Evolutionary conservation across 2,797 vertebrate species (phyloP).

Genomic region (Sphenodon punctatus): DNA sequence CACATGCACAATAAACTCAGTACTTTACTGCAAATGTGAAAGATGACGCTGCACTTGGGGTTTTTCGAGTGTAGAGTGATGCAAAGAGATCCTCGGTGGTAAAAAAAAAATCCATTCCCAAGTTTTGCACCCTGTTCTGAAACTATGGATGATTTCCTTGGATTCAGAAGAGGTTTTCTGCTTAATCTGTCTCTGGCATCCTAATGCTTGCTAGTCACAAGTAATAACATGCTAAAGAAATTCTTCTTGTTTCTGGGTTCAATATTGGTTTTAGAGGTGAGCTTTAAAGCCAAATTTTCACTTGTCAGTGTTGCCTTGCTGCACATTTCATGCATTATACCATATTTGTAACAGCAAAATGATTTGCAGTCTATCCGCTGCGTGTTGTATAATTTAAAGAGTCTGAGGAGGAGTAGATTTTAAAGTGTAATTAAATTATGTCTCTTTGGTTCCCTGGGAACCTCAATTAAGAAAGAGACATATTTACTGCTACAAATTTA

Average conservation of each 20-base stretch:
- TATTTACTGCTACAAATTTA: constrained; percentile 36
- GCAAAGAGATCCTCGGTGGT: no score
- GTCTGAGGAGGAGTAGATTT: constrained; percentile 29
- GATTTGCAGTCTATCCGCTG: neutral
- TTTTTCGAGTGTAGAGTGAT: no score
- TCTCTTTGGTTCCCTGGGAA: constrained; percentile 22
- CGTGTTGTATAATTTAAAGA: constrained; percentile 32
- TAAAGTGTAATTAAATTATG: constrained; percentile 53
- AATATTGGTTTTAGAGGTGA: neutral
- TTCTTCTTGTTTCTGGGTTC: neutral
- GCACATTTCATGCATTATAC: neutral
- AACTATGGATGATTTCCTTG: no score
- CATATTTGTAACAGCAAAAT: constrained; percentile 21
- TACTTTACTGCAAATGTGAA: no score
- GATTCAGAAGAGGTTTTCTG: no score
- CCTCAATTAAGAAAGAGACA: constrained; percentile 27
- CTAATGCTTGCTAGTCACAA: no score
- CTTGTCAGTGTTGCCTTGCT: neutral
- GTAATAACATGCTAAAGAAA: neutral
- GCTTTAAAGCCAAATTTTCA: neutral
- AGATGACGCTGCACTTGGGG: no score
- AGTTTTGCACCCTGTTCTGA: no score
- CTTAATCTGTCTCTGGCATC: no score
- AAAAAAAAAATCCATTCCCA: no score
- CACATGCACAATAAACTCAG: no score